phyloP scores from a whole-genome alignment of 2,797 vertebrate species.

The Scomberomorus guttatus region DNA sequence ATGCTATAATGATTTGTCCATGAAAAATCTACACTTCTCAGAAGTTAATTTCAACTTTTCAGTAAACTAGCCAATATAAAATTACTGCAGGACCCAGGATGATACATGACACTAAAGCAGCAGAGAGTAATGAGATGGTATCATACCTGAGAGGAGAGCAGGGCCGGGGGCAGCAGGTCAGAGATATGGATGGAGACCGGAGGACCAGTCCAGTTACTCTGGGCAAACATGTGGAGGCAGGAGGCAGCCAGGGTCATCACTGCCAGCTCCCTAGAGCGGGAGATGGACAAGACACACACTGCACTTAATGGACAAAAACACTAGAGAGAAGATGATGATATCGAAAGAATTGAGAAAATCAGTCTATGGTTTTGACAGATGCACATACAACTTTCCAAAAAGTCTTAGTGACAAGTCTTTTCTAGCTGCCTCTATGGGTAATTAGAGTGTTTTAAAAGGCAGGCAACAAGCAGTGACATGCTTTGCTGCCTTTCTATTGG shows the following conservation, averaged over 20 bases:
- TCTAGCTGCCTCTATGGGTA: slow-evolving; percentile 13
- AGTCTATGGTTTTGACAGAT: neutral
- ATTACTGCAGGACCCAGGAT: neutral
- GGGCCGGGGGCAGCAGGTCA: slow-evolving; percentile 86
- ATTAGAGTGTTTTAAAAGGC: slow-evolving; percentile 16
- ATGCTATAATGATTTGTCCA: too few relatives aligned
- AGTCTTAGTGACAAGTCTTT: neutral
- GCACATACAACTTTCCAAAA: neutral
- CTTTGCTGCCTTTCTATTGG: slow-evolving; percentile 40
- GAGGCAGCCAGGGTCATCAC: slow-evolving; percentile 90
- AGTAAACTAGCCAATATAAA: neutral
- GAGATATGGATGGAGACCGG: slow-evolving; percentile 81
- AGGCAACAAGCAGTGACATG: neutral
- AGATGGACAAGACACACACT: slow-evolving; percentile 22
- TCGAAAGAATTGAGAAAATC: neutral
- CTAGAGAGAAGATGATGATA: neutral
- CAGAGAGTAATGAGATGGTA: neutral
- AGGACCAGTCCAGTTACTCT: slow-evolving; percentile 98
- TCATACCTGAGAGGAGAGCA: slow-evolving; percentile 88
- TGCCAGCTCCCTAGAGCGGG: slow-evolving; percentile 85
- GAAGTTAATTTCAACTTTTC: neutral
- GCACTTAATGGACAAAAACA: slow-evolving; percentile 13
- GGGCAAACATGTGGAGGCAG: slow-evolving; percentile 93
- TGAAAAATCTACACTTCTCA: neutral
- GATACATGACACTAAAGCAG: neutral